A percentile compares a stretch with the other conserved stretches of the same genome.
Conservation (phyloP, 2,797 vertebrate genomes). For the Syngnathus acus region DNA sequence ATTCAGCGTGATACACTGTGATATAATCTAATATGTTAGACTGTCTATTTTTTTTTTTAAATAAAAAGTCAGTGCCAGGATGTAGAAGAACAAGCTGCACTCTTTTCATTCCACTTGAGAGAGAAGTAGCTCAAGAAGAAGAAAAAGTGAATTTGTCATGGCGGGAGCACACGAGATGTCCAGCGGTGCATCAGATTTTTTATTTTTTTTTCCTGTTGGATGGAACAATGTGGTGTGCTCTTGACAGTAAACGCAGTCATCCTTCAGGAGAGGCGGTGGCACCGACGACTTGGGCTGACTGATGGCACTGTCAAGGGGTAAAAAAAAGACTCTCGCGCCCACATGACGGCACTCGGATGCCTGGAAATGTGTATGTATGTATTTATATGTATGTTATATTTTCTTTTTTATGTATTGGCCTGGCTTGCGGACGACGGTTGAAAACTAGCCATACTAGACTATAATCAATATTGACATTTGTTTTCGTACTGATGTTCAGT, state of each 20-base stretch:
- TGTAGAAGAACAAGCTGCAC: conserved; percentile 2
- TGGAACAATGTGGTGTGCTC: conserved; percentile 28
- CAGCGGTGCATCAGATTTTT: conserved; percentile 30
- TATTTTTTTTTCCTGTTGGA: conserved; percentile 22
- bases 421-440: too few species aligned
- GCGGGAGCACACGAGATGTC: conserved; percentile 22
- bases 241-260: conserved; percentile 19
- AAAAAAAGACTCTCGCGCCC: conserved; percentile 9
- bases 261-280: conserved; percentile 18
- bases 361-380: too few species aligned
- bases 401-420: too few species aligned
- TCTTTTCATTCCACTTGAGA: conserved; percentile 37
- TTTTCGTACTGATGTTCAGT: too few species aligned
- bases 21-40: too few species aligned
- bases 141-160: conserved; percentile 34
- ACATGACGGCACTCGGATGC: background rate
- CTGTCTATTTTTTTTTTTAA: background rate
- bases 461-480: too few species aligned
- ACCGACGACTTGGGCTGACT: conserved; percentile 16
- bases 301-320: conserved; percentile 18
- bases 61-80: background rate
- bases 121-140: conserved; percentile 23
- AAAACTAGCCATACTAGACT: too few species aligned
- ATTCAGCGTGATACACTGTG: background rate
- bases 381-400: too few species aligned